Conservation (phyloP, 2,113 vertebrate genomes). For the Tricholaema leucomelas region DNA sequence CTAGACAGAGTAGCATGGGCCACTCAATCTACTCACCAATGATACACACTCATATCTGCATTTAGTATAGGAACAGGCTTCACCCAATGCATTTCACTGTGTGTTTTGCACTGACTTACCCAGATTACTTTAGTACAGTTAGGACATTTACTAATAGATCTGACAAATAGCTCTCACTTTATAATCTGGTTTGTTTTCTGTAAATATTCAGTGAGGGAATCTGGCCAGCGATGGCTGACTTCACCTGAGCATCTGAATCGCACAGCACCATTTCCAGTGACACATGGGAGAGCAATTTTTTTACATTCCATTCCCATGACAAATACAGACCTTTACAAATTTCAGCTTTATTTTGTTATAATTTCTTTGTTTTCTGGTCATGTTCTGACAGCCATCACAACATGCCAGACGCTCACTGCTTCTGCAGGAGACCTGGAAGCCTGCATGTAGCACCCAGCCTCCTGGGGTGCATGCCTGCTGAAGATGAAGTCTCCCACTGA, state of each 20-base stretch:
- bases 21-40: not conserved
- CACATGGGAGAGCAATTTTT: not conserved
- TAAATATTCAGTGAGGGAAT: not conserved
- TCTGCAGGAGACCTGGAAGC: not conserved
- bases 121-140: not conserved
- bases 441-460: not conserved
- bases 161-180: slow-evolving; percentile 9
- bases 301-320: not conserved
- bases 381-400: not conserved
- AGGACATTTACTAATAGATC: slow-evolving; percentile 26
- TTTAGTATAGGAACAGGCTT: not conserved
- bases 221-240: not conserved
- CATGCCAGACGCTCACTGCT: not conserved
- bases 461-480: too few relatives aligned
- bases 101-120: slow-evolving; percentile 4
- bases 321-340: not conserved
- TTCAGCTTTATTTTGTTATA: not conserved
- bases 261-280: not conserved
- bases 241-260: slow-evolving; percentile 3
- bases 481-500: not conserved
- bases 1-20: not conserved
- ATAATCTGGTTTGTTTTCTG: slow-evolving; percentile 23
- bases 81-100: not conserved
- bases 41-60: accelerated
- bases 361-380: not conserved